phyloP scores from a whole-genome alignment of 2,113 vertebrate species.

The Myotis yumanensis region DNA sequence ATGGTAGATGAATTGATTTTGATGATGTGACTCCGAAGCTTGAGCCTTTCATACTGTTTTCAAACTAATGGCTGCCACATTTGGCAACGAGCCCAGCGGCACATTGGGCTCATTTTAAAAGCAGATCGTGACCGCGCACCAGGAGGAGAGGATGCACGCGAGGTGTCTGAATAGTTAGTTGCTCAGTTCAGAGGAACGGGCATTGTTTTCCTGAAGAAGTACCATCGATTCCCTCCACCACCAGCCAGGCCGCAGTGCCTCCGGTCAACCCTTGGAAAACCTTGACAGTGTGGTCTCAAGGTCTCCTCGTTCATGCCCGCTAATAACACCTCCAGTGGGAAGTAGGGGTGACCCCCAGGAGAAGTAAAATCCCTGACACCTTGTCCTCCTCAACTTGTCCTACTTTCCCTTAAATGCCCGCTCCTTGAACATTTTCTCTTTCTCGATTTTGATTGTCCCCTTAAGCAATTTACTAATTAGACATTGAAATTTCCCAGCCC shows the following conservation, averaged over 20 bases:
- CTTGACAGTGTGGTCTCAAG: neutral
- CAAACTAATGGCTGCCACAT: slow-evolving; percentile 48
- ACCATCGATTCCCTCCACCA: neutral
- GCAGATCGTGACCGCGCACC: slow-evolving; percentile 49
- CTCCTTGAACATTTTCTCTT: neutral
- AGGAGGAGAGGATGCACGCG: neutral
- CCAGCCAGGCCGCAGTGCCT: neutral
- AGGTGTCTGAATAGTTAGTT: neutral
- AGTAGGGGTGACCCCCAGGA: too few species aligned
- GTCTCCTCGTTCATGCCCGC: neutral
- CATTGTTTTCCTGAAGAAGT: neutral
- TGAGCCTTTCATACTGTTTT: slow-evolving; percentile 62
- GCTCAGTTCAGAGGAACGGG: neutral
- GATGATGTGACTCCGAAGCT: slow-evolving; percentile 55
- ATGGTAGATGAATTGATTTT: slow-evolving; percentile 62
- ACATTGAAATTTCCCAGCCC: slow-evolving; percentile 36
- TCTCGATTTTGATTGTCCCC: slow-evolving; percentile 57
- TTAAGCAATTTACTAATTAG: slow-evolving; percentile 76
- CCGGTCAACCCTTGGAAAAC: neutral
- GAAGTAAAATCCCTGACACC: too few species aligned
- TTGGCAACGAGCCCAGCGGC: slow-evolving; percentile 22
- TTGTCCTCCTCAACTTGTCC: neutral
- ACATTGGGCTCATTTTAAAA: slow-evolving; percentile 7
- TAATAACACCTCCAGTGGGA: neutral
- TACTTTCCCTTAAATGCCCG: slow-evolving; percentile 15